Conservation (phyloP, 92 coral and sea anemone genomes). For the Zoanthus sansibaricus region DNA sequence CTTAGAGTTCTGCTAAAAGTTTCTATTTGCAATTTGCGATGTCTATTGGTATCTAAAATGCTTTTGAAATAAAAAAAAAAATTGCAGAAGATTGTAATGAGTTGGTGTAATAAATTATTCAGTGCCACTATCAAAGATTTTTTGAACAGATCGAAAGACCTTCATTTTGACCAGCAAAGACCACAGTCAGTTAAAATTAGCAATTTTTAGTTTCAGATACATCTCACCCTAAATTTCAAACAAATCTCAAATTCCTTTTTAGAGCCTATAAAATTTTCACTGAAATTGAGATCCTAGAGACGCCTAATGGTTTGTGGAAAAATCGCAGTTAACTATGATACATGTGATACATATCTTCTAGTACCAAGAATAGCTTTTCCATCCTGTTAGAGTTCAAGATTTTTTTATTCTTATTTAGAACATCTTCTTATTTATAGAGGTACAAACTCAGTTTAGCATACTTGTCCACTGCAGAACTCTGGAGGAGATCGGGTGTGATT, state of each 20-base stretch:
- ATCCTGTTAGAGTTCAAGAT: too few relatives aligned
- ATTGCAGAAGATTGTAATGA: neutral
- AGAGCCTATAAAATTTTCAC: neutral
- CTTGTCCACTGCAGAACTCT: too few relatives aligned
- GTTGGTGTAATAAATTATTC: constrained; percentile 12
- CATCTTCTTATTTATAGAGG: too few relatives aligned
- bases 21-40: neutral
- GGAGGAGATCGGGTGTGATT: too few relatives aligned
- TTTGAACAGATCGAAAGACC: constrained; percentile 44
- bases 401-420: too few relatives aligned
- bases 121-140: constrained; percentile 38
- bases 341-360: neutral
- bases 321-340: neutral
- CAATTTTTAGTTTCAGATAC: neutral
- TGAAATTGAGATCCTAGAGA: neutral
- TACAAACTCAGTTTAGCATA: too few relatives aligned
- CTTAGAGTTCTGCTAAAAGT: neutral
- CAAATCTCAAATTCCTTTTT: neutral
- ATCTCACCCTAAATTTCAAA: neutral
- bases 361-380: neutral
- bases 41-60: neutral
- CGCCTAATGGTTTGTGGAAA: neutral
- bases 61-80: neutral
- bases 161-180: constrained; percentile 3
- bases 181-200: neutral